These are phyloP conservation scores for Sphinx pinastri DNA, from an alignment of 2,888 invertebrate species.

Conservation along the genomic window DNA sequence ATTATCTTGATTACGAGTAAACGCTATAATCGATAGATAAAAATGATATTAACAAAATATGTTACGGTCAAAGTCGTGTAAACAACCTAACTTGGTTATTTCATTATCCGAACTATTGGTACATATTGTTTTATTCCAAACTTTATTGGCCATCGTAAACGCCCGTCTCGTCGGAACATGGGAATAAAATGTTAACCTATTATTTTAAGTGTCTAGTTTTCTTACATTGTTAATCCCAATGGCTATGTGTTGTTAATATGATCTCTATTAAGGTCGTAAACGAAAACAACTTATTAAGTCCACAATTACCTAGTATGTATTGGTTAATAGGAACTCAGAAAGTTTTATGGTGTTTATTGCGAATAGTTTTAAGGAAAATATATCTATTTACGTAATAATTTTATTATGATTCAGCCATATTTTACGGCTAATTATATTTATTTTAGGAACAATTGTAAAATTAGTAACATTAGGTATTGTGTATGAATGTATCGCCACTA, in stretches of 20 bases:
- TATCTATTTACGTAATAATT: too few relatives aligned
- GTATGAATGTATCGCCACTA: too few relatives aligned
- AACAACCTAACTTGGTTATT: conserved; percentile 22
- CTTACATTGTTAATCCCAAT: conserved; percentile 10
- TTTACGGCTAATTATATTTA: too few relatives aligned
- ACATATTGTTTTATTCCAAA: conserved; percentile 21
- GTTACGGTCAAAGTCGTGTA: conserved; percentile 21
- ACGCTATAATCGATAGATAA: conserved; percentile 37
- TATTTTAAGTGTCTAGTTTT: not conserved
- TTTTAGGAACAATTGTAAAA: too few relatives aligned
- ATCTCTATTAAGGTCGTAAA: not conserved
- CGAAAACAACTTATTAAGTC: not conserved
- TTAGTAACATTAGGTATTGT: too few relatives aligned
- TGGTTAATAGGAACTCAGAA: too few relatives aligned
- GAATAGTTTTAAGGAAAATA: too few relatives aligned
- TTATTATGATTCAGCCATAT: too few relatives aligned
- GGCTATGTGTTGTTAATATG: not conserved
- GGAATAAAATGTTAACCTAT: conserved; percentile 8
- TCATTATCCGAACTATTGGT: conserved; percentile 14
- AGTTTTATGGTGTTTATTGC: too few relatives aligned
- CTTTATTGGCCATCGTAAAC: conserved; percentile 22
- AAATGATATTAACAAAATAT: conserved; percentile 22
- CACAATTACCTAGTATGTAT: too few relatives aligned
- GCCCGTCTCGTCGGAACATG: conserved; percentile 5
- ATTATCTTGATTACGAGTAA: conserved; percentile 56